Conservation (phyloP, 2,797 vertebrate genomes). For the Ceryle rudis region DNA sequence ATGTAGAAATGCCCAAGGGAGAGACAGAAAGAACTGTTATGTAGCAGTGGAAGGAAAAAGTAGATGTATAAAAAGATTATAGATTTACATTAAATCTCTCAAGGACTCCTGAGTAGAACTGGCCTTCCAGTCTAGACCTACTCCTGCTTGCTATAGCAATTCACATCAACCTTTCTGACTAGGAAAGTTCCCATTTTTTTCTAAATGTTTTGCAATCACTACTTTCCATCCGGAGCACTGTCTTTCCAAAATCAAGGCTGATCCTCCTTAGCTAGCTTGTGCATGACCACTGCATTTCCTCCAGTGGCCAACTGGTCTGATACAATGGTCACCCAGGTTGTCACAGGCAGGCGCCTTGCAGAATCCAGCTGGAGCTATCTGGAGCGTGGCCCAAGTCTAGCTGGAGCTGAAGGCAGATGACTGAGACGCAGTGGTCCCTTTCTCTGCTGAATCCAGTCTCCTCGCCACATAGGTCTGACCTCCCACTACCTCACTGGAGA, state of each 20-base stretch:
- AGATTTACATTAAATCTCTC: neutral
- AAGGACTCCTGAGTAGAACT: neutral
- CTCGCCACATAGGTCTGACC: neutral
- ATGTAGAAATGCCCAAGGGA: neutral
- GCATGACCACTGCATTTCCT: neutral
- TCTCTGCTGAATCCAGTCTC: neutral
- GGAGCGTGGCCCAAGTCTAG: neutral
- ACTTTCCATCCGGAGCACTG: neutral
- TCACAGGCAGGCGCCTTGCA: neutral
- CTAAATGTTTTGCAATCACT: neutral
- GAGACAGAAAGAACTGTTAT: neutral
- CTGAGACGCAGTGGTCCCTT: neutral
- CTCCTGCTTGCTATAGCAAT: neutral
- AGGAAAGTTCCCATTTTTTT: neutral
- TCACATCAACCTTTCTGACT: neutral
- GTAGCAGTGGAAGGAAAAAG: neutral
- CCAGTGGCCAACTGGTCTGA: neutral
- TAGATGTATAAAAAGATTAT: neutral
- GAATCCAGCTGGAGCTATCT: neutral
- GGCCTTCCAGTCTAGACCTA: neutral
- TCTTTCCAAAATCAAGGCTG: neutral
- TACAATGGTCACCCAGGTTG: accelerated
- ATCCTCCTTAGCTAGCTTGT: neutral
- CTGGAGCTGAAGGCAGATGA: neutral
- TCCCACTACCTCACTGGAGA: neutral